Evolutionary conservation across 2,113 vertebrate species (phyloP).

Genomic region (Ellobius talpinus): DNA sequence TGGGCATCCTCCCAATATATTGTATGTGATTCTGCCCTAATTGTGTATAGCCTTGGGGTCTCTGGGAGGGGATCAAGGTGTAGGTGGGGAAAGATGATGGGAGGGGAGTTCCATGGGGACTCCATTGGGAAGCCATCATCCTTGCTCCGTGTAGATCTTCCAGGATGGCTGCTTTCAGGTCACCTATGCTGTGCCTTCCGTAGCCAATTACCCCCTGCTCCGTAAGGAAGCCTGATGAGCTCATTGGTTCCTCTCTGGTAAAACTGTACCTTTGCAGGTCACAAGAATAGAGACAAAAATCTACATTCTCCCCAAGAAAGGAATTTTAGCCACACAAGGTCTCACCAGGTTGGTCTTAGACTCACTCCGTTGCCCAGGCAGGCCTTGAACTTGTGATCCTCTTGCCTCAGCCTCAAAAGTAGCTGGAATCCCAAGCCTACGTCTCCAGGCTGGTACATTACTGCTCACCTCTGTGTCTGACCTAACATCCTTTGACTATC

Average conservation of each 20-base stretch:
- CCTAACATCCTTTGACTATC: too few species aligned
- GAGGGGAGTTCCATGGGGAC: neutral
- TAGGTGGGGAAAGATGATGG: neutral
- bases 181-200: too few species aligned
- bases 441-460: too few species aligned
- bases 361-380: too few species aligned
- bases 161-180: neutral
- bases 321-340: too few species aligned
- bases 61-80: neutral
- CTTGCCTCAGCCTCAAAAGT: too few species aligned
- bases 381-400: too few species aligned
- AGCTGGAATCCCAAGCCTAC: too few species aligned
- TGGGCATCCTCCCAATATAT: neutral
- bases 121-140: neutral
- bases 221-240: neutral
- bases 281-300: neutral
- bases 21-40: neutral
- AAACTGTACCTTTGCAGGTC: neutral
- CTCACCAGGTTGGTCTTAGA: too few species aligned
- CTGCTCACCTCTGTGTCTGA: too few species aligned
- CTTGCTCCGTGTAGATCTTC: neutral
- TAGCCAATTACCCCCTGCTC: neutral
- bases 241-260: neutral
- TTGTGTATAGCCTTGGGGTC: neutral
- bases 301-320: too few species aligned